Evolutionary conservation across 92 coral and sea anemone species (phyloP).

Genomic region (Phenganax subtilis): DNA sequence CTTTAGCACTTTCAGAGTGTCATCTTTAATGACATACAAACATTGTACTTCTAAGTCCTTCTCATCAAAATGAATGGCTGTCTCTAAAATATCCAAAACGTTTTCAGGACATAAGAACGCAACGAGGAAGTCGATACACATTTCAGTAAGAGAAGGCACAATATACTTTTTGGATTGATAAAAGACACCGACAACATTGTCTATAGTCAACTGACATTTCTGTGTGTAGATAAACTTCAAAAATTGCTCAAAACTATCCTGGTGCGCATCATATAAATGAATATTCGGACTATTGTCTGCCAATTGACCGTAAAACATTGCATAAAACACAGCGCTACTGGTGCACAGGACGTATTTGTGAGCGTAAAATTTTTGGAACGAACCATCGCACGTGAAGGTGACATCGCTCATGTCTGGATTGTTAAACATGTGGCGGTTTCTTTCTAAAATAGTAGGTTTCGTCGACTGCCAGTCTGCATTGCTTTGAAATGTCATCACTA

Average conservation of each 20-base stretch:
- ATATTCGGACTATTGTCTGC: no score
- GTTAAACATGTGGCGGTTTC: neutral
- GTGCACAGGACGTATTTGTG: no score
- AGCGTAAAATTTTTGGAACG: no score
- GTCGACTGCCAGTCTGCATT: neutral
- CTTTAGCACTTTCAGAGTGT: constrained; percentile 39
- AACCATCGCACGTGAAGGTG: no score
- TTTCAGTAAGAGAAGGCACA: constrained; percentile 45
- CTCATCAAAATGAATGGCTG: constrained; percentile 36
- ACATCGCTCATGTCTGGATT: no score
- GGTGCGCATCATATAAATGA: no score
- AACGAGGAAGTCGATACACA: constrained; percentile 41
- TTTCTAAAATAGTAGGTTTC: neutral
- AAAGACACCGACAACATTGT: neutral
- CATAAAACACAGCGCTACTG: no score
- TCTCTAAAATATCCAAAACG: constrained; percentile 46
- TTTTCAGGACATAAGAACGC: constrained; percentile 35
- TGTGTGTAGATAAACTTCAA: no score
- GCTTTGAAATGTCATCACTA: neutral
- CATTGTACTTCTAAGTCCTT: constrained; percentile 38
- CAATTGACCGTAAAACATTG: no score
- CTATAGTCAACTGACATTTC: no score
- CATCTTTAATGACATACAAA: constrained; percentile 48
- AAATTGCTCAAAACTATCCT: no score
- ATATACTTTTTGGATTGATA: constrained; percentile 46